Evolutionary conservation across 2,113 vertebrate genomes (phyloP).

Genomic region (Callaeas wilsoni): DNA sequence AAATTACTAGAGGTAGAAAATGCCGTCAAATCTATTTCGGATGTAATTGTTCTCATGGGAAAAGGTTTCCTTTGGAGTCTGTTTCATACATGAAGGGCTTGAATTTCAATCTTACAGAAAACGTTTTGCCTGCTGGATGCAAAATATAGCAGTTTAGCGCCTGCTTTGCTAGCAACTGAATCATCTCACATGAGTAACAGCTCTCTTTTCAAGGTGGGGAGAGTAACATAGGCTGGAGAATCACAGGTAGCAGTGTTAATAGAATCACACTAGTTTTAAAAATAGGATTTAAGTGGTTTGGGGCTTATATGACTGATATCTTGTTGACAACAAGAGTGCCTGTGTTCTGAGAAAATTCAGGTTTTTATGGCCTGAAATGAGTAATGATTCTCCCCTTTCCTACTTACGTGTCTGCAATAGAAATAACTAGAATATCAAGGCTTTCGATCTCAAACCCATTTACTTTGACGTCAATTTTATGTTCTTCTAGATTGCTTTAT

Average conservation of each 20-base stretch:
- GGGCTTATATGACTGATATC: background rate
- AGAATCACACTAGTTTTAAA: background rate
- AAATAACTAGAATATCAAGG: background rate
- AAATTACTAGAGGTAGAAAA: background rate
- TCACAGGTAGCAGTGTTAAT: background rate
- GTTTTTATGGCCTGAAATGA: background rate
- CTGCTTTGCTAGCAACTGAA: background rate
- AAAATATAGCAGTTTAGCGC: background rate
- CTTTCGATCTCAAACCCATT: background rate
- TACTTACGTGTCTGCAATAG: rapidly evolving
- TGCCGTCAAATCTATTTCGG: background rate
- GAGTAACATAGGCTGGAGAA: background rate
- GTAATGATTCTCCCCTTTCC: background rate
- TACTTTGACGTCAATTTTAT: background rate
- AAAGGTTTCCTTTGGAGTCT: background rate
- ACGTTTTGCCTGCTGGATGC: background rate
- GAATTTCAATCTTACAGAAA: background rate
- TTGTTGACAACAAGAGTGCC: background rate
- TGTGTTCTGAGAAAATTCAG: background rate
- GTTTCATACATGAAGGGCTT: background rate
- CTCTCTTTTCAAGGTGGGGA: background rate
- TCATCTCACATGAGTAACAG: background rate
- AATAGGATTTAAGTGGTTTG: background rate
- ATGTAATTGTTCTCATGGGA: background rate
- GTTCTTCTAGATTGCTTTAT: background rate